A percentile compares a stretch with the other conserved stretches of the same genome.
phyloP scores from a whole-genome alignment of 2,888 invertebrate species.

The Corythucha ciliata region DNA sequence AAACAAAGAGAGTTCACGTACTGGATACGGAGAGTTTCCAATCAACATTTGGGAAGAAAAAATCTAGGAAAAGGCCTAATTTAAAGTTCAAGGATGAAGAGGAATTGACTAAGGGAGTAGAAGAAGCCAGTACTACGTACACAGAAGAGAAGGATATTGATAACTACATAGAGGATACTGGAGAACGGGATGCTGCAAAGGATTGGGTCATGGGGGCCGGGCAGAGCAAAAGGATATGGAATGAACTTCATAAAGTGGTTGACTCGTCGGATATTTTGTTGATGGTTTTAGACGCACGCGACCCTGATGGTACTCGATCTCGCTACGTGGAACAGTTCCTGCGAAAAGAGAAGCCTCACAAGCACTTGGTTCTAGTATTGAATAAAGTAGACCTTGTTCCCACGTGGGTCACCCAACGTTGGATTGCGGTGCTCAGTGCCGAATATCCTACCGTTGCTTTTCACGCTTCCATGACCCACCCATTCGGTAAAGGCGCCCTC shows the following conservation, averaged over 20 bases:
- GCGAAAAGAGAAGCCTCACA: slow-evolving; percentile 89
- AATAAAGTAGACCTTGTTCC: slow-evolving; percentile 97
- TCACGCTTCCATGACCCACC: slow-evolving; percentile 96
- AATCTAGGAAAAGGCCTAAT: slow-evolving; percentile 82
- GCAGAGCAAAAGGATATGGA: slow-evolving; percentile 96
- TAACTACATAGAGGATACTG: slow-evolving; percentile 67
- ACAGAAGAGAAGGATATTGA: slow-evolving; percentile 66
- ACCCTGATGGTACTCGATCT: slow-evolving; percentile 93
- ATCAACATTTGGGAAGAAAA: slow-evolving; percentile 90
- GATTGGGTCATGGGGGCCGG: slow-evolving; percentile 95
- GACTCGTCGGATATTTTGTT: slow-evolving; percentile 97
- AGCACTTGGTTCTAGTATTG: slow-evolving; percentile 91
- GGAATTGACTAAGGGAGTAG: slow-evolving; percentile 63
- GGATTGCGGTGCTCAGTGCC: slow-evolving; percentile 87
- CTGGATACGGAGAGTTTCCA: slow-evolving; percentile 92
- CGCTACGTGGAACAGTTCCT: slow-evolving; percentile 86
- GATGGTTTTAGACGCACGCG: slow-evolving; percentile 93
- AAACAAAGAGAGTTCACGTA: slow-evolving; percentile 84
- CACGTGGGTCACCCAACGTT: slow-evolving; percentile 95
- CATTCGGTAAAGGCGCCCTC: slow-evolving; percentile 95
- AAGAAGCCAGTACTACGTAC: slow-evolving; percentile 65
- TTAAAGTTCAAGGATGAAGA: slow-evolving; percentile 64
- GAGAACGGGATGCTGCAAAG: slow-evolving; percentile 67
- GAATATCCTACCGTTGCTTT: slow-evolving; percentile 98
- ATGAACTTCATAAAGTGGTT: slow-evolving; percentile 96